Evolutionary conservation across 2,113 vertebrate genomes (phyloP), one percentile per base, ranked within the genome.

Genomic region (Struthio camelus): DNA sequence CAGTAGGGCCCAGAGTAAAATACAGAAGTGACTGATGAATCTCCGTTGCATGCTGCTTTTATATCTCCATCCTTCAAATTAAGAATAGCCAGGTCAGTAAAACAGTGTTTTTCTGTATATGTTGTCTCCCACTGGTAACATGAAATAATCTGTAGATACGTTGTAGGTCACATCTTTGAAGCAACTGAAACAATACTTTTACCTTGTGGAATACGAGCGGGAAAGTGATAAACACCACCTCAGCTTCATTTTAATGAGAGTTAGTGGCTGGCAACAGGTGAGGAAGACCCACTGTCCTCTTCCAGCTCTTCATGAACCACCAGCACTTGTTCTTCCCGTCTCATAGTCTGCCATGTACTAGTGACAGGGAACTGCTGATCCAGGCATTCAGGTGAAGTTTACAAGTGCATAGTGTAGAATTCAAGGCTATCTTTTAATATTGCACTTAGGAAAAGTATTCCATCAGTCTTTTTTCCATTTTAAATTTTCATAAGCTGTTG

Each of bases 351-450:
- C 42, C 42, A 6, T 2, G 6, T 5, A 14, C 6, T 53, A 3
- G 2, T 4, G 50, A 0, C 0, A 3, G 58, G 30, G 48, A 70
- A 67, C 42, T 27, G 64, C 59, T 64, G 2, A 0, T 28, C 61
- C 78, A 2, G 0, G 56, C 36, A 3, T 22, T 3, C 17, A 0
- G 0, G 32, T 14, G 13, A 18, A 64, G 51, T 36, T 30, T n/a
- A 51, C 6, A 3, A 32, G 1, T 1, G 40, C 58, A 5, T 67
- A 3, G 8, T 1, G n/a, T 12, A 9, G 34, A 5, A 3, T 5
- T 32, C 82, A 28, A 19, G 51, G 69, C 56, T 30, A 34, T 16
- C 18, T 15, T 36, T 59, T 13, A 6, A 16, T 13, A 0, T 8
- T 42, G 36, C 23, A 4, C 19, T 32, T 50, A 32, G 30, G 34